Percentiles rank a stretch among this genome's conserved stretches.
phyloP scores from a whole-genome alignment of 2,888 invertebrate genomes.

The Drosophila mercatorum region DNA sequence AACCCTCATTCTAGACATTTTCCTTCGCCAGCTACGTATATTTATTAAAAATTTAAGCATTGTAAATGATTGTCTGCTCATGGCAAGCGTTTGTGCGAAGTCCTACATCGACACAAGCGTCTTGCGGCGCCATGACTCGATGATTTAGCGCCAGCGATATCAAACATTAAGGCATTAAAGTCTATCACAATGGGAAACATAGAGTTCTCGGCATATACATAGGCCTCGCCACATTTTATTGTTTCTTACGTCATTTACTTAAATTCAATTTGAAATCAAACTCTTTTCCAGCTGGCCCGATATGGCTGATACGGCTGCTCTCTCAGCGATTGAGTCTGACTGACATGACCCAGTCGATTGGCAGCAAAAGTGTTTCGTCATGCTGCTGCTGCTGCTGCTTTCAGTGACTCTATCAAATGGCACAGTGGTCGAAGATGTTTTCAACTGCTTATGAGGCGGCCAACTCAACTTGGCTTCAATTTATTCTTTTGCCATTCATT shows the following conservation, averaged over 20 bases:
- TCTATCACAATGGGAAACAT: conserved; percentile 32
- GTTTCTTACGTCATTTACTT: conserved; percentile 74
- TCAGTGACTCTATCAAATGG: conserved; percentile 64
- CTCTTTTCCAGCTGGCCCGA: conserved; percentile 55
- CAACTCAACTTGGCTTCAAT: conserved; percentile 34
- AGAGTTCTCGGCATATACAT: conserved; percentile 5
- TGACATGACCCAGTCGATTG: conserved; percentile 72
- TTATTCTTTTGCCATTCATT: conserved; percentile 34
- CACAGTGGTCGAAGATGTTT: conserved; percentile 45
- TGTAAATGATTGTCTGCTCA: conserved; percentile 74
- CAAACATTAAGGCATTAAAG: conserved; percentile 76
- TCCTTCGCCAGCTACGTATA: conserved; percentile 42
- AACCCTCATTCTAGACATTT: conserved; percentile 27
- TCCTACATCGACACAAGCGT: conserved; percentile 27
- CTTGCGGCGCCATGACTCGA: conserved; percentile 76
- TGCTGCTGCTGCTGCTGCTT: conserved; percentile 35
- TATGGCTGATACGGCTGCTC: conserved; percentile 32
- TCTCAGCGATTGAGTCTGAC: conserved; percentile 50
- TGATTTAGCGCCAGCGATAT: conserved; percentile 56
- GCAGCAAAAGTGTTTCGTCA: conserved; percentile 73
- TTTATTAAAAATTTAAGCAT: conserved; percentile 77
- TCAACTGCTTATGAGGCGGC: conserved; percentile 36
- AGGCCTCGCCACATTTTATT: conserved; percentile 28
- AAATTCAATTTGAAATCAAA: conserved; percentile 76
- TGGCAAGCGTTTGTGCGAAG: conserved; percentile 56